A percentile compares a stretch with the other conserved stretches of the same genome.
Conservation (phyloP, 2,797 vertebrate species). For the Karalla daura region DNA sequence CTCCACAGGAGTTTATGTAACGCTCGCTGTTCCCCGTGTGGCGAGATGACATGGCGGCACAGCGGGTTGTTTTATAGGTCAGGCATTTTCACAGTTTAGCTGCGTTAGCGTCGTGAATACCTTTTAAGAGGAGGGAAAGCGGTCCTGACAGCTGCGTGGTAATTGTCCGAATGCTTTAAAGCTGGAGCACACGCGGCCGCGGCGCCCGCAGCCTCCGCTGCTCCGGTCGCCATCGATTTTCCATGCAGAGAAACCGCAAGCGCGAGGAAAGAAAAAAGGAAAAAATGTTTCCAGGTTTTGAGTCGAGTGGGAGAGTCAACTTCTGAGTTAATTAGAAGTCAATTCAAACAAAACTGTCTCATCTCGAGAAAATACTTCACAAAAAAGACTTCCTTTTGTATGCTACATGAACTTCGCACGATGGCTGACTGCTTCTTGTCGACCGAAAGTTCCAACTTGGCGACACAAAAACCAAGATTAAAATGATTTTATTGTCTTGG, state of each 20-base stretch:
- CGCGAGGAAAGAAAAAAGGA: too few species aligned
- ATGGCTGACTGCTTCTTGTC: background rate
- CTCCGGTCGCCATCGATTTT: too few species aligned
- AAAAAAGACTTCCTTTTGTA: background rate
- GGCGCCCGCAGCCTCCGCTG: too few species aligned
- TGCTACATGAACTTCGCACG: background rate
- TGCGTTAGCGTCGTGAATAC: background rate
- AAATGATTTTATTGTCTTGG: background rate
- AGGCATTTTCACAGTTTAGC: conserved; percentile 7
- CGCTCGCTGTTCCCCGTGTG: conserved; percentile 1
- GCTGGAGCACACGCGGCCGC: background rate
- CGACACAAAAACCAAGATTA: background rate
- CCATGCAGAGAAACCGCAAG: too few species aligned
- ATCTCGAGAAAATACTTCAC: background rate
- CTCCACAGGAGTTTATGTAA: conserved; percentile 16
- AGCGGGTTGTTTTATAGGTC: conserved; percentile 17
- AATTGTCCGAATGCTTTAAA: conserved; percentile 28
- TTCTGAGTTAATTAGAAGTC: background rate
- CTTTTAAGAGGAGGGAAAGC: conserved; percentile 1
- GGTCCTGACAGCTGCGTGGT: conserved; percentile 21
- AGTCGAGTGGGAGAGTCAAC: background rate
- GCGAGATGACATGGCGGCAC: background rate
- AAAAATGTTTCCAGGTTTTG: background rate
- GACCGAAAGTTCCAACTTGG: conserved; percentile 1
- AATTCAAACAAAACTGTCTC: background rate